phyloP scores from a whole-genome alignment of 2,113 vertebrate species.

The Mus pahari region DNA sequence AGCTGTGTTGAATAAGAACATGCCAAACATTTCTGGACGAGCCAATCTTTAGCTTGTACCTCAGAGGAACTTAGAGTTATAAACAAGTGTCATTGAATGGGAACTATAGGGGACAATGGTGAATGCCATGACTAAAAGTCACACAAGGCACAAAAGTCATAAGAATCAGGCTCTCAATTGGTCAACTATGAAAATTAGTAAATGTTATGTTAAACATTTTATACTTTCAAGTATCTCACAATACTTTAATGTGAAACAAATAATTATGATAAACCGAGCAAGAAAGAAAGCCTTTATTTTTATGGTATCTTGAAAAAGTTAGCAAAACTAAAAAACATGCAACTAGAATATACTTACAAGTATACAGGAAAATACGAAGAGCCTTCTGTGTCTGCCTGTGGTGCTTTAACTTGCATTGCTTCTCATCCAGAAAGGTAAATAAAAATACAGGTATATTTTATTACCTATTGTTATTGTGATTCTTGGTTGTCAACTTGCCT shows the following conservation, averaged over 20 bases:
- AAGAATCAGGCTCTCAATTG: neutral
- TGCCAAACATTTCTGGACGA: neutral
- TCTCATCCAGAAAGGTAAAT: neutral
- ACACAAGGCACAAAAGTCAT: neutral
- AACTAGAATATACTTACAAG: neutral
- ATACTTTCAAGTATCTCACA: neutral
- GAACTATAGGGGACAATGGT: fast-evolving
- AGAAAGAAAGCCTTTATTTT: neutral
- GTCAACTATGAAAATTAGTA: neutral
- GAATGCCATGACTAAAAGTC: neutral
- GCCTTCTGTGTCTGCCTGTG: neutral
- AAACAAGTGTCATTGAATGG: neutral
- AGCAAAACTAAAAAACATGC: neutral
- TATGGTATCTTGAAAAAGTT: neutral
- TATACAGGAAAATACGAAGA: neutral
- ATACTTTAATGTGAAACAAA: neutral
- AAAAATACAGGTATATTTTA: neutral
- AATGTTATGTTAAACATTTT: neutral
- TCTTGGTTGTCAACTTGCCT: neutral
- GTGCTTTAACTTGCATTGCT: neutral
- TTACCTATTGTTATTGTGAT: neutral
- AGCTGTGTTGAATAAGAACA: neutral
- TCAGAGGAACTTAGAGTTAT: constrained; percentile 7
- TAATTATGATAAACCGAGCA: neutral
- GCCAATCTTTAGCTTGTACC: neutral